Base-by-base conservation (phyloP, 2,113 vertebrate genomes). In the Recurvirostra avosetta region DNA sequence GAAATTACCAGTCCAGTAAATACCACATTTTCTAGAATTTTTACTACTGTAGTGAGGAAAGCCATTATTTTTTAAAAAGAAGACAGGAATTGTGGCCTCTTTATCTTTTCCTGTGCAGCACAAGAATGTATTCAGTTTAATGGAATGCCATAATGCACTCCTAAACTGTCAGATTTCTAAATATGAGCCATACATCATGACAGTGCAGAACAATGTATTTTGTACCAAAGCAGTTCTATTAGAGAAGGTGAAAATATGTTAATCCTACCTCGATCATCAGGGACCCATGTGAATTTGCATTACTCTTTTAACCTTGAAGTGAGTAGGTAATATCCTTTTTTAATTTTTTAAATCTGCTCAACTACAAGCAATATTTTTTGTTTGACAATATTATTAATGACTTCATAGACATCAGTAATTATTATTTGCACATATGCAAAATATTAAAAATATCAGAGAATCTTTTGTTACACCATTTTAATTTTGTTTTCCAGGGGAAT, bases 221-320 rank as follows among this genome's bases (percentile, higher is more conserved):
- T 94, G 25, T 91, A 94, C 55, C 50, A 81, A 71, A 97, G 95
- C 82, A 80, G 59, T 80, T 94, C 96, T 97, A 86, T 95, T 77
- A 95, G 50, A 93, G 73, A 96, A 94, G 32, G 38, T 93, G 65
- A 95, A 95, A 97, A 96, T 82, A 95, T 97, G 94, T 90, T 97
- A 96, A 97, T 97, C 75, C 82, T 93, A 76, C 85, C 71, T 89
- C 8, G 13, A 66, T 92, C 96, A 92, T 96, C 83, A 84, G 67
- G 63, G 66, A 96, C 63, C 67, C 10, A 53, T 94, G 85, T 87
- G 32, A 77, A 97, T 97, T 97, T 96, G 12, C 67, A 84, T 95
- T 95, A 89, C 32, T 93, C 76, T 94, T 89, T 96, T 97, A 97
- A 95, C 90, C 92, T 96, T 97, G 87, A 88, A 92, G 76, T 88